These are phyloP conservation scores for Mechanitis messenoides DNA, from an alignment of 2,888 invertebrate species.

Conservation along the genomic window DNA sequence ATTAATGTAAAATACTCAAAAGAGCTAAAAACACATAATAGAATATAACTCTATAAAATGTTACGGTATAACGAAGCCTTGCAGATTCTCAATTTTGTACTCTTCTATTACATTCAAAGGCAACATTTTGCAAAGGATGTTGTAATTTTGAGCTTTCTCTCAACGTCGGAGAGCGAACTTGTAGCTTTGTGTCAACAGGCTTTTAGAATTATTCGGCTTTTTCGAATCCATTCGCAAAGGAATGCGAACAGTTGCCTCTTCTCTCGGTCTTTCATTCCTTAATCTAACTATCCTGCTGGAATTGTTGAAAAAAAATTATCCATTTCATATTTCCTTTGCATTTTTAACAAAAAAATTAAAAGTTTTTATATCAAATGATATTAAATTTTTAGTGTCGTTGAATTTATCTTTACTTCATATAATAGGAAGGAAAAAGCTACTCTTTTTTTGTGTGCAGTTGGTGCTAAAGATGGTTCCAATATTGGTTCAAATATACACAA, in stretches of 20 bases:
- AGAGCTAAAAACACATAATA: slow-evolving; percentile 4
- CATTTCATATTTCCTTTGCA: slow-evolving; percentile 12
- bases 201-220: slow-evolving; percentile 32
- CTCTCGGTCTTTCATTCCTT: slow-evolving; percentile 25
- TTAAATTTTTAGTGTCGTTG: no score
- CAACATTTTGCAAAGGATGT: slow-evolving; percentile 29
- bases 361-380: no score
- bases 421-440: no score
- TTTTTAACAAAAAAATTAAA: slow-evolving; percentile 10
- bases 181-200: slow-evolving; percentile 32
- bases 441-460: no score
- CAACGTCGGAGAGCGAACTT: slow-evolving; percentile 32
- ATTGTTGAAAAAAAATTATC: slow-evolving; percentile 18
- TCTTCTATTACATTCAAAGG: slow-evolving; percentile 29
- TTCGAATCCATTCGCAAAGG: slow-evolving; percentile 32
- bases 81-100: slow-evolving; percentile 29
- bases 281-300: slow-evolving; percentile 27
- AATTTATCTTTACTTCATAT: no score
- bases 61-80: slow-evolving; percentile 14
- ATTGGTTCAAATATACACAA: no score
- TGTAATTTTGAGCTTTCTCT: slow-evolving; percentile 34
- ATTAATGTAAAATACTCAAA: background rate
- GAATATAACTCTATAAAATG: background rate
- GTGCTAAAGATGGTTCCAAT: no score
- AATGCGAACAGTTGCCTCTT: slow-evolving; percentile 22